Evolutionary conservation across 2,113 vertebrate species (phyloP), one percentile per base, ranked within the genome.

Genomic region (Dasypus novemcinctus): DNA sequence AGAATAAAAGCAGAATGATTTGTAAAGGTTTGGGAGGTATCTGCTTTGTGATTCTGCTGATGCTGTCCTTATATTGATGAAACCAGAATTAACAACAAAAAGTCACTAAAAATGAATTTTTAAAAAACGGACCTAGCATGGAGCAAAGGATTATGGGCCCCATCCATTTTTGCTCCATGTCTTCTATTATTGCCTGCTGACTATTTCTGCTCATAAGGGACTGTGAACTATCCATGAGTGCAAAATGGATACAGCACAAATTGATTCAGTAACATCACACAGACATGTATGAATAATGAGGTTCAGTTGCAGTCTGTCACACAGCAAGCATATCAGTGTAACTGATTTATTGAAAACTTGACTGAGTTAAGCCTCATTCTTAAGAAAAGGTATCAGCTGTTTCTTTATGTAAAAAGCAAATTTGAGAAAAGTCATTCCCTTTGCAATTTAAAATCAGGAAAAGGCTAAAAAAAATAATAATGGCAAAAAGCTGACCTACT

Each of bases 231-330:
- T 23, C 97, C 93, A 29, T 97, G 97, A 98, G 95, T 94, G 86
- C 95, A 98, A 98, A 98, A 98, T 91, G 95, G 97, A 98, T 97
- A 97, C 59, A 97, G 97, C 95, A 98, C 93, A 98, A 98, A 98
- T 96, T 98, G 97, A 98, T 98, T 98, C 97, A 88, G 96, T 95
- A 97, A 97, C 96, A 98, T 97, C 95, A 97, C 87, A 97, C 0
- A 97, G 96, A 96, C 74, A 94, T 74, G 92, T 97, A 97, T 97
- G 97, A 98, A 98, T 97, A 98, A 98, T 97, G 93, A 98, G 96
- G 91, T 96, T 98, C 84, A 49, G 94, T 69, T 97, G 97, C 96
- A 96, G 97, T 95, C 97, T 97, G 97, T 97, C 98, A 98, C 96
- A 98, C 38, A 97, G 96, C 97, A 97, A 96, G 94, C 57, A 0